Base-by-base conservation (phyloP, 2,888 invertebrate species). In the Aporophyla nigra region DNA sequence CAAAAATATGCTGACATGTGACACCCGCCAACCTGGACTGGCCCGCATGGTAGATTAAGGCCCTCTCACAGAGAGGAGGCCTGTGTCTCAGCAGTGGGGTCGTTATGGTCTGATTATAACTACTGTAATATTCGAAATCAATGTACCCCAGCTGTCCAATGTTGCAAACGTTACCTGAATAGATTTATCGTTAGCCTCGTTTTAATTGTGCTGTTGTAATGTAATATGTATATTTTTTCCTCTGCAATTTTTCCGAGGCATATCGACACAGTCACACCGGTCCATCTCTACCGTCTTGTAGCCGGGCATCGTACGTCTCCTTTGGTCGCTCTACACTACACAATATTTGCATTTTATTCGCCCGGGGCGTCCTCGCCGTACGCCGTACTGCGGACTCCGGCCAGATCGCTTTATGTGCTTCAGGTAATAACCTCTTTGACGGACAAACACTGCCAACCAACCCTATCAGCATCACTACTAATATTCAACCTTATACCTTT, bases 341-440 rank as follows among this genome's bases (percentile, higher is more conserved):
- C 90, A 86, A 92, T 94, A 96, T 96, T 96, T 96, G 96, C 96
- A 96, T 96, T 95, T 95, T 94, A 94, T 94, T 93, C 93, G 93
- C 94, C 91, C 91, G 90, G 92, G 93, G 94, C 86, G 73, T 79
- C 80, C 78, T 83, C 85, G 80, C 83, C 78, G 76, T 81, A 78
- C 88, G 74, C 70, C 71, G 89, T 82, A 85, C 77, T 79, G 46
- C 71, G 71, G 63, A 53, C 81, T 72, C 62, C 80, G 71, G 71
- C 76, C 76, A 89, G 82, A 90, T 90, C 90, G 90, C 93, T 94
- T 94, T 95, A 96, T 95, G 92, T 95, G 94, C 93, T 95, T 94
- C 96, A 96, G 96, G 96, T 96, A 96, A 96, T 96, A 96, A 96
- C 96, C 94, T 95, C 96, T 95, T 95, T 95, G 96, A 95, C 94